Conservation (phyloP, 1,140 invertebrate genomes). For the Drosophila guanche region DNA sequence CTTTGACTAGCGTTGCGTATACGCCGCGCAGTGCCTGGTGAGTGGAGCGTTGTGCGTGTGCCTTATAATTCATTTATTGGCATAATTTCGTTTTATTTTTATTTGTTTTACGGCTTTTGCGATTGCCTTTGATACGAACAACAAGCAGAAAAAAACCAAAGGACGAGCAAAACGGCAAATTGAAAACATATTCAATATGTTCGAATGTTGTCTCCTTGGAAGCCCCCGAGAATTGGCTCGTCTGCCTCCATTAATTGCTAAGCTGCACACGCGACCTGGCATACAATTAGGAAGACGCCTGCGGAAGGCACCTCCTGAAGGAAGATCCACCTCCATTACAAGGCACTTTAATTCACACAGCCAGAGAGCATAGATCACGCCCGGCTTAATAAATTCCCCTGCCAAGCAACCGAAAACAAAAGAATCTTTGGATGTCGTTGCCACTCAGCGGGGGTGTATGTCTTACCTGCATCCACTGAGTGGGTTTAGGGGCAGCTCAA, state of each 20-base stretch:
- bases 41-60: conserved; percentile 50
- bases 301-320: background rate
- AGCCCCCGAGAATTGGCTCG: conserved; percentile 13
- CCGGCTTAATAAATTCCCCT: conserved; percentile 70
- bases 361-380: conserved; percentile 66
- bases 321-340: conserved; percentile 64
- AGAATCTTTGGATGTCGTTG: conserved; percentile 46
- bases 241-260: conserved; percentile 49
- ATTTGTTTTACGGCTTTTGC: conserved; percentile 73
- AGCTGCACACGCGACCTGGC: conserved; percentile 53
- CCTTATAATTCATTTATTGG: conserved; percentile 81
- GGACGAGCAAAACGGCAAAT: conserved; percentile 50
- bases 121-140: conserved; percentile 60
- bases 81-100: conserved; percentile 81
- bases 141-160: background rate
- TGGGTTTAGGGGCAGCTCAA: conserved; percentile 9
- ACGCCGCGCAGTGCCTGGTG: conserved; percentile 55
- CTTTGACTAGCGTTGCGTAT: conserved; percentile 73
- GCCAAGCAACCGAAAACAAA: conserved; percentile 50
- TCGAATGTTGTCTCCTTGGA: conserved; percentile 34
- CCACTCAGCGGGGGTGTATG: conserved; percentile 51
- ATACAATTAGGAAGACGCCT: conserved; percentile 52
- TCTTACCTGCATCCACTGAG: conserved; percentile 46
- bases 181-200: conserved; percentile 80
- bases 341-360: conserved; percentile 69